These are phyloP conservation scores for Scortum barcoo DNA, from an alignment of 2,113 vertebrate genomes.

Conservation along the genomic window DNA sequence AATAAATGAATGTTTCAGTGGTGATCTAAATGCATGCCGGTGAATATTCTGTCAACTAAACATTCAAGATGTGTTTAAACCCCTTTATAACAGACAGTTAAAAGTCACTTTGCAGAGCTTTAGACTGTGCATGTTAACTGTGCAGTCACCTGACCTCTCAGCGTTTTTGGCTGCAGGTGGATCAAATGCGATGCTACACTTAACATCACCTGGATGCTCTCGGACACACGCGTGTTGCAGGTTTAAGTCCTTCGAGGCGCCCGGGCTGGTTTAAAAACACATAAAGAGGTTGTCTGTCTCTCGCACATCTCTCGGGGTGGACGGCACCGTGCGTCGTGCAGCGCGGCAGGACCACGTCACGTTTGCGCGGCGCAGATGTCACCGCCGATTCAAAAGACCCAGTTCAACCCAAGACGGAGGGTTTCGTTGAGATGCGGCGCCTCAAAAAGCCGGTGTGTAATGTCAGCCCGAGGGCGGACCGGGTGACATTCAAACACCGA, in stretches of 20 bases:
- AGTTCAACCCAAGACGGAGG: not conserved
- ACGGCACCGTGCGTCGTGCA: not conserved
- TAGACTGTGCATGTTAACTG: not conserved
- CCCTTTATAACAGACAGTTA: not conserved
- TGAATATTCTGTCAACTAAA: not conserved
- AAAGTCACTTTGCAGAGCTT: not conserved
- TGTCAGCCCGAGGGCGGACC: no score
- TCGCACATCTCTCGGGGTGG: no score
- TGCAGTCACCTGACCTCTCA: not conserved
- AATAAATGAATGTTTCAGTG: not conserved
- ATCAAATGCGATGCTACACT: no score
- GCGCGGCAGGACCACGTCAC: not conserved
- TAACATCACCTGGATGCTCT: not conserved
- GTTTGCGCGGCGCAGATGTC: conserved; percentile 16
- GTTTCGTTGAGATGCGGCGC: not conserved
- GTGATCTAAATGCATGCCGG: not conserved
- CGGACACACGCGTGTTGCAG: not conserved
- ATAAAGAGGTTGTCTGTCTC: not conserved
- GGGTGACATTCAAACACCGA: no score
- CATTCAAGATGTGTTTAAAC: not conserved
- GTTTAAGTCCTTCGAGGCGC: not conserved
- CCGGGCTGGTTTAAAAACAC: not conserved
- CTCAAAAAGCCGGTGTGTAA: conserved; percentile 38
- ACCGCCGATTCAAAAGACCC: not conserved
- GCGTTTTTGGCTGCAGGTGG: no score